Conservation (phyloP, 2,797 vertebrate genomes). For the Poecile montanus region DNA sequence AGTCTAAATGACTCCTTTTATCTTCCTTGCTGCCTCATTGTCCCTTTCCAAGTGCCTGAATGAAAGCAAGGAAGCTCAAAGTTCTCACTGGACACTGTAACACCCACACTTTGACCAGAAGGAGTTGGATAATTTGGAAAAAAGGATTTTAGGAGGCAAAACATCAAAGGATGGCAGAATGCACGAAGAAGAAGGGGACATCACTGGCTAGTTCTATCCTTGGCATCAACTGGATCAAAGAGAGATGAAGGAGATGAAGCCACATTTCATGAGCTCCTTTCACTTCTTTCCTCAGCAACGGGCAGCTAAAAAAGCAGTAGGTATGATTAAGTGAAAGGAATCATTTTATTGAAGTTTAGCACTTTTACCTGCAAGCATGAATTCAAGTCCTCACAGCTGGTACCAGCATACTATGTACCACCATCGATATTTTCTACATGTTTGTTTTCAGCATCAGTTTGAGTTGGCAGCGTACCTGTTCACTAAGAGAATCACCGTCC, state of each 20-base stretch:
- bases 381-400: not conserved
- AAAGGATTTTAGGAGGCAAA: constrained; percentile 45
- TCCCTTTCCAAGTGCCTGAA: constrained; percentile 56
- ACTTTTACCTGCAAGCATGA: not conserved
- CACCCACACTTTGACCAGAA: constrained; percentile 78
- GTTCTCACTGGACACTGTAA: constrained; percentile 76
- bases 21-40: constrained; percentile 66
- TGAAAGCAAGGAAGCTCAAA: constrained; percentile 66
- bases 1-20: constrained; percentile 82
- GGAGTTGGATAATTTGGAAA: constrained; percentile 44
- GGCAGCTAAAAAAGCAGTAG: not conserved
- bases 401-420: not conserved
- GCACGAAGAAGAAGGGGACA: not conserved
- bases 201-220: not conserved
- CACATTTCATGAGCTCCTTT: not conserved
- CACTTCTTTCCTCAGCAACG: not conserved
- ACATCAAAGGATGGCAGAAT: constrained; percentile 50
- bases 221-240: not conserved
- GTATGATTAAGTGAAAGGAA: constrained; percentile 14
- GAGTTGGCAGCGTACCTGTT: not conserved
- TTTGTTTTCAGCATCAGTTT: not conserved
- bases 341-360: constrained; percentile 20
- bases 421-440: not conserved
- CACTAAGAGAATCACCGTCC: not conserved
- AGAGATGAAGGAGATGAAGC: not conserved